Evolutionary conservation across 1,140 invertebrate genomes (phyloP).

Genomic region (Capitella teleta): DNA sequence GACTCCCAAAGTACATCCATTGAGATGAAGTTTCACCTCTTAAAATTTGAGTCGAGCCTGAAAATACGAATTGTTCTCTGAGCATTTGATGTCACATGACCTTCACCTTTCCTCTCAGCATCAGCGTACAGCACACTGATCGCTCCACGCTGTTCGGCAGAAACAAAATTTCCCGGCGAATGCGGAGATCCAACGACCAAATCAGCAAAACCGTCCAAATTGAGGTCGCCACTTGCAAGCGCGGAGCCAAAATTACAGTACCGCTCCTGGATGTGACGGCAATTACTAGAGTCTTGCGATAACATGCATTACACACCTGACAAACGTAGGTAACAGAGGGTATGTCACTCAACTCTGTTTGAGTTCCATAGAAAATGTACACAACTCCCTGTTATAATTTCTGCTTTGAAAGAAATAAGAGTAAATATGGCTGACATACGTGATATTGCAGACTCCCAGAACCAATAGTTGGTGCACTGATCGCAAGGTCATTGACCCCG

Average conservation of each 20-base stretch:
- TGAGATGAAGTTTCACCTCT: too few species aligned
- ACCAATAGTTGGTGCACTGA: slow-evolving; percentile 21
- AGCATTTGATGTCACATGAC: too few species aligned
- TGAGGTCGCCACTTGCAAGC: slow-evolving; percentile 20
- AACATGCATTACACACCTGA: slow-evolving; percentile 7
- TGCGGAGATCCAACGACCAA: slow-evolving; percentile 26
- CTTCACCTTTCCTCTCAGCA: too few species aligned
- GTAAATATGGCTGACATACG: background rate
- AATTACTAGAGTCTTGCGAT: background rate
- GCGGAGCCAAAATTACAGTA: slow-evolving; percentile 27
- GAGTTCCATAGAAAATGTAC: slow-evolving; percentile 16
- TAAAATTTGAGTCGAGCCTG: too few species aligned
- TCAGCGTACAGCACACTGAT: too few species aligned
- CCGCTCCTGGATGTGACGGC: slow-evolving; percentile 13
- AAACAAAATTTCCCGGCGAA: too few species aligned
- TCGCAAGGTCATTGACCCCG: slow-evolving; percentile 22
- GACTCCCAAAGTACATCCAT: too few species aligned
- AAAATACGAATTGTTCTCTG: too few species aligned
- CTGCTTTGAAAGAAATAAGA: background rate
- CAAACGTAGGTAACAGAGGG: slow-evolving; percentile 16
- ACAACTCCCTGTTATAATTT: slow-evolving; percentile 14
- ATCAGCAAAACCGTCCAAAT: slow-evolving; percentile 22
- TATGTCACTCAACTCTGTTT: slow-evolving; percentile 1
- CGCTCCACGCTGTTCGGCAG: too few species aligned
- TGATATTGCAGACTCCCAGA: slow-evolving; percentile 12